These are phyloP conservation scores for Euzetes globulus DNA, from an alignment of 2,888 invertebrate species.

Conservation along the genomic window DNA sequence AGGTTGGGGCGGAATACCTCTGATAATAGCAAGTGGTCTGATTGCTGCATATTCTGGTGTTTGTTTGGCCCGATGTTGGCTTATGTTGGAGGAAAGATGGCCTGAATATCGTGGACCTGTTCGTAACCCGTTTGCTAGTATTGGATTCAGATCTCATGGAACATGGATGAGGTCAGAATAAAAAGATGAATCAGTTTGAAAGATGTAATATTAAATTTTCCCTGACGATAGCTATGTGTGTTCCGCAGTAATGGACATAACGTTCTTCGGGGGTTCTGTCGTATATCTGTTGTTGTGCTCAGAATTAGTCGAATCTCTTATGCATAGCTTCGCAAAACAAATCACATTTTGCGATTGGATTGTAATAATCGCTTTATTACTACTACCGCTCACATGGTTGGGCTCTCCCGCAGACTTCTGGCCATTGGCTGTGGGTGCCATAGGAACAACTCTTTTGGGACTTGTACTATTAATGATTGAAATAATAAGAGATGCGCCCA, in stretches of 20 bases:
- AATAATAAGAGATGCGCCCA: slow-evolving; percentile 54
- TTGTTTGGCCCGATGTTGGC: slow-evolving; percentile 71
- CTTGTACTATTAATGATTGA: slow-evolving; percentile 59
- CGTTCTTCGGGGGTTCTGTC: slow-evolving; percentile 60
- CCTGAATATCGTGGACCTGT: slow-evolving; percentile 53
- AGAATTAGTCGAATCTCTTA: slow-evolving; percentile 64
- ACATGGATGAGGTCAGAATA: slow-evolving; percentile 43
- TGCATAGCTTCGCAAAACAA: slow-evolving; percentile 49
- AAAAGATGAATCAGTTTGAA: not conserved
- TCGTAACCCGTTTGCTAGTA: slow-evolving; percentile 74
- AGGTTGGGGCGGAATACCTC: slow-evolving; percentile 62
- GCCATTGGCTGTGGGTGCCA: slow-evolving; percentile 62
- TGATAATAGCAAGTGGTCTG: slow-evolving; percentile 56
- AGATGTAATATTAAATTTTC: not conserved
- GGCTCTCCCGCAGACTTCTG: slow-evolving; percentile 88
- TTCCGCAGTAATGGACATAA: slow-evolving; percentile 56
- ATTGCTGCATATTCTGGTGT: slow-evolving; percentile 70
- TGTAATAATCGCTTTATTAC: slow-evolving; percentile 61
- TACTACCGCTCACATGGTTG: slow-evolving; percentile 76
- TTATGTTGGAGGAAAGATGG: slow-evolving; percentile 62
- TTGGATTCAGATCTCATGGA: slow-evolving; percentile 71
- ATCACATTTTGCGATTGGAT: slow-evolving; percentile 70
- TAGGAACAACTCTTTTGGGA: slow-evolving; percentile 57
- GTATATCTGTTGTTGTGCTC: slow-evolving; percentile 61
- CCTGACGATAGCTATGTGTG: slow-evolving; percentile 49